phyloP scores from a whole-genome alignment of 2,888 invertebrate species.

The Tetanocera ferruginea region DNA sequence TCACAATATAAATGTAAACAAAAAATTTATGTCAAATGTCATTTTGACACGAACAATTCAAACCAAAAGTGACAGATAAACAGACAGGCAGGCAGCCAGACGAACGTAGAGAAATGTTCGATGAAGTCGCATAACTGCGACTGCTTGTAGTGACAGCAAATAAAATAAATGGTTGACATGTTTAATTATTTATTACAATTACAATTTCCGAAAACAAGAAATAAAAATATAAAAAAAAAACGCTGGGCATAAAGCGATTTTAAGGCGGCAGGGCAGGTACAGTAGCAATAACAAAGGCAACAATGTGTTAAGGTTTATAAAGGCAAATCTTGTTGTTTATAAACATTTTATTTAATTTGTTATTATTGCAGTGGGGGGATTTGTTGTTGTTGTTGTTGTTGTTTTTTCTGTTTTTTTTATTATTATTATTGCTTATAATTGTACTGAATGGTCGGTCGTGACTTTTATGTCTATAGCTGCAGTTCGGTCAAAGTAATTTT shows the following conservation, averaged over 20 bases:
- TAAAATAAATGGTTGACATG: slow-evolving; percentile 3
- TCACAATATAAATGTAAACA: slow-evolving; percentile 67
- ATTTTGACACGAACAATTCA: slow-evolving; percentile 64
- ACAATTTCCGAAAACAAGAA: not conserved
- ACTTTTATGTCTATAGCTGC: slow-evolving; percentile 15
- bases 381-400: not conserved
- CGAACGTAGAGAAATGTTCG: too few relatives aligned
- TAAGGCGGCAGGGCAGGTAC: not conserved
- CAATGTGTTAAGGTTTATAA: not conserved
- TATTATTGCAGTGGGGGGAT: not conserved
- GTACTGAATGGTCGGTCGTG: not conserved
- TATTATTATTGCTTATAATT: slow-evolving; percentile 18
- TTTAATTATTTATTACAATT: slow-evolving; percentile 29
- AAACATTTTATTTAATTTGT: not conserved
- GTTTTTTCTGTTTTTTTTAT: not conserved
- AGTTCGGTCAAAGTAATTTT: not conserved
- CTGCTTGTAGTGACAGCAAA: not conserved
- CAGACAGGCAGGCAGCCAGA: not conserved
- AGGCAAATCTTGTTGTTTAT: not conserved
- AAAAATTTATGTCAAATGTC: slow-evolving; percentile 66
- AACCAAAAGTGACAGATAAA: not conserved
- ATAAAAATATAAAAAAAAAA: not conserved
- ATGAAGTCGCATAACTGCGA: too few relatives aligned
- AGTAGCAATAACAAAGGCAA: not conserved
- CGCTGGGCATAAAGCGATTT: not conserved